A percentile compares a stretch with the other conserved stretches of the same genome.
These are phyloP conservation scores for Takifugu bimaculatus DNA, from an alignment of 2,113 vertebrate species.

Conservation along the genomic window DNA sequence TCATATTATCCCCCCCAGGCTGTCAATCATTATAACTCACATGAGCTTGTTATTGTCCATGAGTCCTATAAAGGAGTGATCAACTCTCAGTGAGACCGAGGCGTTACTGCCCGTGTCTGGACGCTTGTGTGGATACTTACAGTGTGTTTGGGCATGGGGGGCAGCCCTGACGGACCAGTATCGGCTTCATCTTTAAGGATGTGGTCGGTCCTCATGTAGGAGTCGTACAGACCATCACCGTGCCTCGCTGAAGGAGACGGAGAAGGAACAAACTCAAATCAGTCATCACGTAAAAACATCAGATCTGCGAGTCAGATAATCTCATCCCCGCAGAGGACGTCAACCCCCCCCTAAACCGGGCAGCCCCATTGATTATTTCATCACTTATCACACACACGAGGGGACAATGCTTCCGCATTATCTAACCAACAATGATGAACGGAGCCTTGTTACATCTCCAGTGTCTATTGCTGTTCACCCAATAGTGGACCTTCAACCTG, in stretches of 20 bases:
- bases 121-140: constrained; percentile 76
- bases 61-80: neutral
- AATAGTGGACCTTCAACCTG: constrained; percentile 46
- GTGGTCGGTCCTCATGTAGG: constrained; percentile 95
- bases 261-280: constrained; percentile 9
- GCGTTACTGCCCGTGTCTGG: constrained; percentile 1
- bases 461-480: constrained; percentile 41
- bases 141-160: constrained; percentile 82
- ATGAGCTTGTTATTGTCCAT: constrained; percentile 1
- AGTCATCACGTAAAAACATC: constrained; percentile 3
- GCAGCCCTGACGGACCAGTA: constrained; percentile 81
- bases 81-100: neutral
- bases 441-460: constrained; percentile 37
- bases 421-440: constrained; percentile 28
- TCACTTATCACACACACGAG: constrained; percentile 2
- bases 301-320: constrained; percentile 17
- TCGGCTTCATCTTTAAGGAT: constrained; percentile 82
- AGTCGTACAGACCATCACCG: constrained; percentile 90
- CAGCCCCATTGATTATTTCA: constrained; percentile 36
- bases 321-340: constrained; percentile 20
- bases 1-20: neutral
- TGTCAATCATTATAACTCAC: constrained; percentile 22
- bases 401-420: constrained; percentile 3
- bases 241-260: constrained; percentile 75
- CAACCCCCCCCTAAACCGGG: constrained; percentile 7